phyloP scores from a whole-genome alignment of 1,140 invertebrate species.

The Acyrthosiphon pisum region DNA sequence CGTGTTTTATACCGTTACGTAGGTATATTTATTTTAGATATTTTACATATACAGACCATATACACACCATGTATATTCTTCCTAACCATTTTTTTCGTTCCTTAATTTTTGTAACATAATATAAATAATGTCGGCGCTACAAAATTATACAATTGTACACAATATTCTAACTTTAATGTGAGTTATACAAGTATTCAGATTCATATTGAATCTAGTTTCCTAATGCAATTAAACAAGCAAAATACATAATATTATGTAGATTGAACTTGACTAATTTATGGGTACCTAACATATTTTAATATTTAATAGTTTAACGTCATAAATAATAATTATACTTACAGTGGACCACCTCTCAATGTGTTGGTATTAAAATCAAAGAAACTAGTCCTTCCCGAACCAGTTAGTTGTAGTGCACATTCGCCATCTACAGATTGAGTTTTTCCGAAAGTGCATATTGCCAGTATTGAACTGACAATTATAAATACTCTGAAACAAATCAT shows the following conservation, averaged over 20 bases:
- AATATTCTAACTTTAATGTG: too few relatives aligned
- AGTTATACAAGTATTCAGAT: not conserved
- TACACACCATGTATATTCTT: too few relatives aligned
- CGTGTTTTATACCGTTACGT: not conserved
- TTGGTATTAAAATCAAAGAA: constrained; percentile 84
- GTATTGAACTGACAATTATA: constrained; percentile 43
- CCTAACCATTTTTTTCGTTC: too few relatives aligned
- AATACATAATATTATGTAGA: not conserved
- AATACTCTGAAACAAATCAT: not conserved
- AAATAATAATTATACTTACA: constrained; percentile 69
- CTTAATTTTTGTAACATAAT: too few relatives aligned
- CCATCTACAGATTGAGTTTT: constrained; percentile 62
- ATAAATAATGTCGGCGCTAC: too few relatives aligned
- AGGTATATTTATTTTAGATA: not conserved
- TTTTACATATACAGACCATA: not conserved
- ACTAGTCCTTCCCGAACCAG: constrained; percentile 76
- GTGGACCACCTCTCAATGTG: constrained; percentile 72
- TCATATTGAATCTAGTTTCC: not conserved
- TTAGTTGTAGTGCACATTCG: constrained; percentile 79
- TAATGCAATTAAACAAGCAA: not conserved
- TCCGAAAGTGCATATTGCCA: constrained; percentile 39
- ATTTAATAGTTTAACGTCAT: not conserved
- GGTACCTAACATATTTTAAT: not conserved
- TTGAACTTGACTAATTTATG: not conserved
- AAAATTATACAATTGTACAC: too few relatives aligned